A percentile compares a stretch with the other conserved stretches of the same genome.
These are phyloP conservation scores for Conopomorpha cramerella DNA, from an alignment of 1,140 invertebrate species.

Conservation along the genomic window DNA sequence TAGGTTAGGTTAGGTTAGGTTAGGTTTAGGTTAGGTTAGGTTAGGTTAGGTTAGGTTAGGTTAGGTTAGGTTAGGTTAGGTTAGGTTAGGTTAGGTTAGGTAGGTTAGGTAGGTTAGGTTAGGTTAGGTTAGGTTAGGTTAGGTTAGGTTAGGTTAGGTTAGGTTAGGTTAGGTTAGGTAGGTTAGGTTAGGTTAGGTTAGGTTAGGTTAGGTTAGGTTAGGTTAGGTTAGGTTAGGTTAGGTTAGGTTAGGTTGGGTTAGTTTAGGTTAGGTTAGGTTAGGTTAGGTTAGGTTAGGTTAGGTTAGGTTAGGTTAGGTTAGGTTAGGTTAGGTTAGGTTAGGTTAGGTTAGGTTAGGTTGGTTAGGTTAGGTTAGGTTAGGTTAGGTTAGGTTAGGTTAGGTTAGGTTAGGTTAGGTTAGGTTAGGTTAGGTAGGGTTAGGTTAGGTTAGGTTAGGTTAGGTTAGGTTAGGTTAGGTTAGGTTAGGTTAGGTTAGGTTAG, in stretches of 20 bases:
- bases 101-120: no score
- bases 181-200: slow-evolving; percentile 6
- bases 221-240: slow-evolving; percentile 11
- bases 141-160: background rate
- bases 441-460: slow-evolving; percentile 7
- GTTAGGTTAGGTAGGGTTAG: slow-evolving; percentile 14
- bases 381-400: slow-evolving; percentile 12
- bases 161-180: no score
- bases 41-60: slow-evolving; percentile 9
- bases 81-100: no score
- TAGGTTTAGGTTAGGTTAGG: no score
- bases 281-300: slow-evolving; percentile 7
- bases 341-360: slow-evolving; percentile 7
- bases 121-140: background rate
- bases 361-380: slow-evolving; percentile 9
- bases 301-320: slow-evolving; percentile 10
- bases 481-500: slow-evolving; percentile 11
- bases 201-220: slow-evolving; percentile 8
- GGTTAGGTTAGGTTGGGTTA: slow-evolving; percentile 11
- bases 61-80: slow-evolving; percentile 1
- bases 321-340: slow-evolving; percentile 10
- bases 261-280: slow-evolving; percentile 7
- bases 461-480: slow-evolving; percentile 1
- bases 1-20: slow-evolving; percentile 3
- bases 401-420: slow-evolving; percentile 14